Evolutionary conservation across 2,888 invertebrate genomes (phyloP), one percentile per base, ranked within the genome.

Genomic region (Synanthedon vespiformis): DNA sequence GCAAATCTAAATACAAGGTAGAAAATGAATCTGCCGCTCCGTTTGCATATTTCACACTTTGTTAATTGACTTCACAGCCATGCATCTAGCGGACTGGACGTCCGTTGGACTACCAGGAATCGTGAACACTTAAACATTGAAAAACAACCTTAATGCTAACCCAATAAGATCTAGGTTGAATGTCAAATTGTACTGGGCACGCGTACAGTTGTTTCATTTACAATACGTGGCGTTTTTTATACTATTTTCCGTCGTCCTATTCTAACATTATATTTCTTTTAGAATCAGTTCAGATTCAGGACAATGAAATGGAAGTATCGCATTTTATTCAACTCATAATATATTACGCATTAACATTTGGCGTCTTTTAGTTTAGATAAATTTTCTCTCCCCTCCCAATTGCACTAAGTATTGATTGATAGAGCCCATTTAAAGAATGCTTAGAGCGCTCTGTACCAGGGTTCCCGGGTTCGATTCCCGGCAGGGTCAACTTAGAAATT

Each of bases 31-130:
- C 55, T 51, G 58, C 52, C 57, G 61, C 59, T 67, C 62, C 62
- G 67, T 72, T 74, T 77, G 70, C 76, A 77, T 74, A 74, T 79
- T 78, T 77, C 73, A 76, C 77, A 73, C 69, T 67, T 65, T 65
- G 66, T 70, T 77, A 72, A 75, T 77, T 75, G 75, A 70, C 70
- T 73, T 74, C 65, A 63, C 53, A 59, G 53, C 62, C 61, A 58
- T 62, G 67, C 58, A 63, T 68, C 65, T 60, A 64, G 57, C 56
- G 58, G 56, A 65, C 61, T 59, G 58, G 59, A 61, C 61, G 56
- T 59, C 59, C 58, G 56, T 56, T 54, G 53, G 49, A 53, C 54
- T 44, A 40, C 60, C 57, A 60, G 55, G 56, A 54, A 55, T 51
- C 49, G 52, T 53, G 41, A 52, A 56, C 14, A 53, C 27, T 34